Evolutionary conservation across 2,797 vertebrate genomes (phyloP), one percentile per base, ranked within the genome.

Genomic region (Florisuga fusca): DNA sequence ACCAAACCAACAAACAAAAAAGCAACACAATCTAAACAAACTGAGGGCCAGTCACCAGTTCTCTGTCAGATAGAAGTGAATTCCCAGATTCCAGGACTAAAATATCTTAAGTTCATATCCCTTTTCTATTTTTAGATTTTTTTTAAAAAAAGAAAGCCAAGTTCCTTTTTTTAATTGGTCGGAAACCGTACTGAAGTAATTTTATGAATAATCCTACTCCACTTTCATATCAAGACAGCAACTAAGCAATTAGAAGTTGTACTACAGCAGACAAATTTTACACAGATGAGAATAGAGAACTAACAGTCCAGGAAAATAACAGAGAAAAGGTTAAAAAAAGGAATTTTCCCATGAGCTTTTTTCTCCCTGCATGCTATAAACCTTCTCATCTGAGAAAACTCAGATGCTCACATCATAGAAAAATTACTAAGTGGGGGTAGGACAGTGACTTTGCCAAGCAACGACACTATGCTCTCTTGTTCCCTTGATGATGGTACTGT

Each of bases 261-360:
- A 66, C 21, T 82, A 63, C 22, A 6, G 68, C 68, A 93, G 76
- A 93, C 34, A 69, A 48, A 73, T 87, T 96, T 91, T 68, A 87
- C 31, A n/a, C 50, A 93, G 45, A 90, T 66, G 75, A 97, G 87
- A 96, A 86, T 33, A 94, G 83, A 95, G 31, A 76, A 80, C 63
- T 75, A 94, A 72, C 22, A 79, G 69, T 95, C 75, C 95, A 95
- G 92, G 96, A 97, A 97, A 98, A 87, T 91, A 97, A 94, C 80
- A 89, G 84, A 95, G 89, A 95, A 97, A 97, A 97, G 86, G 96
- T 98, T 98, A 98, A 94, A 83, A 83, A 91, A 97, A 97, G 96
- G 94, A 96, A 98, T 97, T 98, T 98, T 98, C 98, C 98, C 98
- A 98, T 98, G 98, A 98, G 97, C 94, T 97, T 96, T 96, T 96